Base-by-base conservation (phyloP, 2,888 invertebrate species). In the Scaptomyza reducta region DNA sequence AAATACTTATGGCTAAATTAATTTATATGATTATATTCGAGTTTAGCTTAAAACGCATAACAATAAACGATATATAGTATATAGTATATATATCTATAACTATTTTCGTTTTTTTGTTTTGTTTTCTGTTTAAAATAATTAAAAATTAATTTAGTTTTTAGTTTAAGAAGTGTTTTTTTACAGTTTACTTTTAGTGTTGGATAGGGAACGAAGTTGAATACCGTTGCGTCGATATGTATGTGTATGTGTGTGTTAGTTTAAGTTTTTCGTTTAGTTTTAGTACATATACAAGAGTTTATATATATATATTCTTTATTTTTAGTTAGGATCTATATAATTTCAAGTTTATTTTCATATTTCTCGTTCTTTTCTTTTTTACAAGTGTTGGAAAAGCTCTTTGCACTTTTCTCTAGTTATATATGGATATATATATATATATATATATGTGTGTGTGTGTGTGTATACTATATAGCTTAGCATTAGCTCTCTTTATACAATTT, bases 11-110 rank as follows among this genome's bases (percentile, higher is more conserved):
- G 14, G 40, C 72, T 81, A 81, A 33, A 68, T 81, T 84, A 77
- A 79, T 82, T 84, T 74, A 80, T 46, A 31, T 61, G 73, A 66
- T 78, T 81, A 74, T 77, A 79, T 72, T 74, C 81, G 77, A 81
- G 79, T 79, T 82, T 81, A 81, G 72, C 82, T 77, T 82, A 84
- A 69, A 82, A 82, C 85, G 82, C 79, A 84, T 84, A 84, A 81
- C 81, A 80, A 80, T 80, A 79, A 74, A 82, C 70, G 74, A 81
- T 81, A 81, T 81, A 81, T 81, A 77, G 60, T 66, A 80, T 63
- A 31, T 31, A n/a, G n/a, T n/a, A 31, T 31, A 11, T 31, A 10
- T 11, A 10, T 73, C 51, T 35, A 47, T 64, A 38, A 3, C 13
- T 33, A 54, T 18, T 16, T 46, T n/a, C 49, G n/a, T 25, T 54